phyloP scores from a whole-genome alignment of 2,888 invertebrate species.

The Philopedon plagiatum region DNA sequence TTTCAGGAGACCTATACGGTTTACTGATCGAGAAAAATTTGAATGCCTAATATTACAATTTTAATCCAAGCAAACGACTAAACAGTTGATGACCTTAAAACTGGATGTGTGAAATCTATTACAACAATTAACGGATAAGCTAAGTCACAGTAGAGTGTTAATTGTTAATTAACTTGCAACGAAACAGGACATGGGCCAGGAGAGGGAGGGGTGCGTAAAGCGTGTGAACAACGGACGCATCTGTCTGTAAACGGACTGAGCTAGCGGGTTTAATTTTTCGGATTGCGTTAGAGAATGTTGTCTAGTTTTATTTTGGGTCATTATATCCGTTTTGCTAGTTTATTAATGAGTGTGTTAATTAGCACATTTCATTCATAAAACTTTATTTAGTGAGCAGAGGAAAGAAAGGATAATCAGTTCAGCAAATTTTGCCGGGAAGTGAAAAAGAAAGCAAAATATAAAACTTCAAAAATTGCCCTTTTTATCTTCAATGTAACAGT shows the following conservation, averaged over 20 bases:
- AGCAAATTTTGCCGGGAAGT: too few species aligned
- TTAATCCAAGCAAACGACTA: not conserved
- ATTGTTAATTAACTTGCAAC: conserved; percentile 62
- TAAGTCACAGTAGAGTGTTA: conserved; percentile 63
- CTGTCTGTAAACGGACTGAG: conserved; percentile 33
- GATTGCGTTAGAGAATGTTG: conserved; percentile 22
- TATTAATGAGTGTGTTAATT: conserved; percentile 23
- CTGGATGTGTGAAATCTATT: conserved; percentile 61
- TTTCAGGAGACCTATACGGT: too few species aligned
- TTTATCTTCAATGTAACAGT: too few species aligned
- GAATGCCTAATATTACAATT: too few species aligned
- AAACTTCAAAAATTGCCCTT: too few species aligned
- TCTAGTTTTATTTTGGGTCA: conserved; percentile 41
- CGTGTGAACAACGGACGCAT: conserved; percentile 58
- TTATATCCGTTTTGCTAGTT: conserved; percentile 21
- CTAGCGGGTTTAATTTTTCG: conserved; percentile 27
- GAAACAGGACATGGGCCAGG: conserved; percentile 55
- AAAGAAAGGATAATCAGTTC: not conserved
- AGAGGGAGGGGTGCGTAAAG: conserved; percentile 56
- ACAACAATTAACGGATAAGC: conserved; percentile 60
- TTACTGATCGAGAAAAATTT: too few species aligned
- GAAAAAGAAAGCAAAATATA: too few species aligned
- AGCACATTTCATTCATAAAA: conserved; percentile 18
- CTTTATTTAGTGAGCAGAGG: not conserved
- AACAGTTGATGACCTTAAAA: conserved; percentile 15